These are phyloP conservation scores for Acanthopagrus latus DNA, from an alignment of 2,797 vertebrate species.

Conservation along the genomic window DNA sequence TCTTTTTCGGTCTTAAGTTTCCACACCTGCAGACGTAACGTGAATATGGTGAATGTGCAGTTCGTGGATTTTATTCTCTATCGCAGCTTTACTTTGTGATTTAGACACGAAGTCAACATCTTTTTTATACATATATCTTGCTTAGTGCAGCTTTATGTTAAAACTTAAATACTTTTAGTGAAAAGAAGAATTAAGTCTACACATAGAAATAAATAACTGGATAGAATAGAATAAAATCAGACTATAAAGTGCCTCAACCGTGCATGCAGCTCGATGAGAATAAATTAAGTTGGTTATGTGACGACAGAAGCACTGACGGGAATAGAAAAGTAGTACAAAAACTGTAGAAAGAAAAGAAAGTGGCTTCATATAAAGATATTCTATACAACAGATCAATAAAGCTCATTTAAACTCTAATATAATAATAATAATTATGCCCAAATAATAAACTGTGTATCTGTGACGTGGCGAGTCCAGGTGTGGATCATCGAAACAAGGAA, in stretches of 20 bases:
- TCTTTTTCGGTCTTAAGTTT: conserved; percentile 5
- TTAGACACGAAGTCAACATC: background rate
- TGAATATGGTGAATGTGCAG: conserved; percentile 2
- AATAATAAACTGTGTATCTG: conserved; percentile 48
- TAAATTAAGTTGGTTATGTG: conserved; percentile 45
- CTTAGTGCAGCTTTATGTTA: conserved; percentile 57
- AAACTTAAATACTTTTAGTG: conserved; percentile 40
- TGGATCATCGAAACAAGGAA: conserved; percentile 33
- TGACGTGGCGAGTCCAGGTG: conserved; percentile 33
- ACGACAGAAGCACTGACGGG: conserved; percentile 24
- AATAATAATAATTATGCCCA: conserved; percentile 13
- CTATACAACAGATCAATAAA: conserved; percentile 56
- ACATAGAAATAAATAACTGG: conserved; percentile 46
- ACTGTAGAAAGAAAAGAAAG: conserved; percentile 51
- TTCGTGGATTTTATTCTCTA: background rate
- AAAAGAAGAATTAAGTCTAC: conserved; percentile 33
- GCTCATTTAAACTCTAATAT: conserved; percentile 46
- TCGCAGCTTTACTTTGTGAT: background rate
- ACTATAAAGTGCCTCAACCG: conserved; percentile 61
- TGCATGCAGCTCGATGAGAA: conserved; percentile 57
- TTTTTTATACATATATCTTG: conserved; percentile 4
- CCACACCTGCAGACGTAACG: conserved; percentile 12
- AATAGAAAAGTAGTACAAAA: conserved; percentile 74
- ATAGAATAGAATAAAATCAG: conserved; percentile 41
- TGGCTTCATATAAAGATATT: conserved; percentile 50